Conservation (phyloP, 1,140 invertebrate genomes). For the Ostrea edulis region DNA sequence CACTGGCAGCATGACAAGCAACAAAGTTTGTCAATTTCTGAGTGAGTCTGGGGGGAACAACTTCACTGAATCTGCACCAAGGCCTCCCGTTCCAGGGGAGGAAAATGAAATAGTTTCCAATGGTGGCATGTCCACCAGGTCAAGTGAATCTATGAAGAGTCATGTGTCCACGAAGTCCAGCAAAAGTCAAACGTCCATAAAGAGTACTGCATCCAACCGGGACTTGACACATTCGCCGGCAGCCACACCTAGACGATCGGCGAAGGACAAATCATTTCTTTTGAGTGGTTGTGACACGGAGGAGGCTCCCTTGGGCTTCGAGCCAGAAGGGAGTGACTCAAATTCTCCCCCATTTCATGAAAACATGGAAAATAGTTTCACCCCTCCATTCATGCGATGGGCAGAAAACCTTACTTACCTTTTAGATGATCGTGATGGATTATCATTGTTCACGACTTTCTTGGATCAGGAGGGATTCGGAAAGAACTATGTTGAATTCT, state of each 20-base stretch:
- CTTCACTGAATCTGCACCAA: constrained; percentile 76
- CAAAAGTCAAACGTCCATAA: constrained; percentile 63
- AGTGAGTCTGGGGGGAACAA: constrained; percentile 76
- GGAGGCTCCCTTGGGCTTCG: constrained; percentile 75
- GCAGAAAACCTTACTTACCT: constrained; percentile 89
- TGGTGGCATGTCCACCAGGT: constrained; percentile 74
- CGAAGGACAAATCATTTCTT: constrained; percentile 68
- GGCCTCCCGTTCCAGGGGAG: constrained; percentile 78
- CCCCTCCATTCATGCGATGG: constrained; percentile 91
- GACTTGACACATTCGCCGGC: constrained; percentile 71
- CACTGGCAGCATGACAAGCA: constrained; percentile 63
- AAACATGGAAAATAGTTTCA: constrained; percentile 73
- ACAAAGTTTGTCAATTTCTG: constrained; percentile 76
- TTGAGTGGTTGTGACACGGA: constrained; percentile 63
- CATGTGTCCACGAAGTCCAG: constrained; percentile 67
- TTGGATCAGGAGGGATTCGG: constrained; percentile 88
- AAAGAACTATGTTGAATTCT: constrained; percentile 87
- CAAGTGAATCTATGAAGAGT: constrained; percentile 74
- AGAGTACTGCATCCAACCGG: constrained; percentile 71
- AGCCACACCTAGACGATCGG: constrained; percentile 74
- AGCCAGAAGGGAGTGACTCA: constrained; percentile 77
- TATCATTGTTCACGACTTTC: constrained; percentile 90
- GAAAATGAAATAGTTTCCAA: constrained; percentile 78
- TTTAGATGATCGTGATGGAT: constrained; percentile 91
- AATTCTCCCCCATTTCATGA: constrained; percentile 78